These are phyloP conservation scores for Trachelipus rathkii DNA, from an alignment of 1,140 invertebrate genomes.

Conservation along the genomic window DNA sequence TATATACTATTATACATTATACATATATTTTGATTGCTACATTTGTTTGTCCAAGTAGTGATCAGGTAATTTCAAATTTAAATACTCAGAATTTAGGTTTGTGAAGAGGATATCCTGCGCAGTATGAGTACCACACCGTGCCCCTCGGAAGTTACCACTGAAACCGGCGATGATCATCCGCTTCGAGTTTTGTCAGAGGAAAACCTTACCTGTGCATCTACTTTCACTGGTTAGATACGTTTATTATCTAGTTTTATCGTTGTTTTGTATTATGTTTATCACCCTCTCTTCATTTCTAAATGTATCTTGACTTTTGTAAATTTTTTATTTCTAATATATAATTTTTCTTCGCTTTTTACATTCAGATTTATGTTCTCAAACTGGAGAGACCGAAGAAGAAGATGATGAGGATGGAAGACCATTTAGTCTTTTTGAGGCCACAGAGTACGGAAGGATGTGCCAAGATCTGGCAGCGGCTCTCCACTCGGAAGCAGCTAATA, in stretches of 20 bases:
- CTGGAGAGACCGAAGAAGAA: constrained; percentile 45
- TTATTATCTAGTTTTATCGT: no score
- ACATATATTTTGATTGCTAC: not conserved
- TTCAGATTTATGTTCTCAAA: constrained; percentile 45
- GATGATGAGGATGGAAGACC: constrained; percentile 40
- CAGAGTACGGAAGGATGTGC: constrained; percentile 42
- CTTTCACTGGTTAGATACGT: constrained; percentile 61
- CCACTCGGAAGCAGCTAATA: constrained; percentile 34
- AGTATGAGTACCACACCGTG: constrained; percentile 31
- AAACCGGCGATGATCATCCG: constrained; percentile 64
- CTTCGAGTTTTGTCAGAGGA: constrained; percentile 80
- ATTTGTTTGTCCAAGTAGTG: not conserved
- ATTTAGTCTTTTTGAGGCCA: constrained; percentile 45
- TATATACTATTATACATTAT: no score
- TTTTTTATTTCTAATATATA: not conserved
- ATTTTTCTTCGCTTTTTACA: constrained; percentile 14
- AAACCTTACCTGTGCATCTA: constrained; percentile 81
- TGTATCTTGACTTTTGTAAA: no score
- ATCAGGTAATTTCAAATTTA: not conserved
- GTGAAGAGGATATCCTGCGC: constrained; percentile 40
- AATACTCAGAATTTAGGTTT: constrained; percentile 31
- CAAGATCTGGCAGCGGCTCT: constrained; percentile 41
- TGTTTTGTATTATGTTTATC: no score
- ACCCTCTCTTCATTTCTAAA: no score
- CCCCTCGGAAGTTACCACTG: constrained; percentile 37